Conservation (phyloP, 2,797 vertebrate species). For the Rousettus madagascariensis region DNA sequence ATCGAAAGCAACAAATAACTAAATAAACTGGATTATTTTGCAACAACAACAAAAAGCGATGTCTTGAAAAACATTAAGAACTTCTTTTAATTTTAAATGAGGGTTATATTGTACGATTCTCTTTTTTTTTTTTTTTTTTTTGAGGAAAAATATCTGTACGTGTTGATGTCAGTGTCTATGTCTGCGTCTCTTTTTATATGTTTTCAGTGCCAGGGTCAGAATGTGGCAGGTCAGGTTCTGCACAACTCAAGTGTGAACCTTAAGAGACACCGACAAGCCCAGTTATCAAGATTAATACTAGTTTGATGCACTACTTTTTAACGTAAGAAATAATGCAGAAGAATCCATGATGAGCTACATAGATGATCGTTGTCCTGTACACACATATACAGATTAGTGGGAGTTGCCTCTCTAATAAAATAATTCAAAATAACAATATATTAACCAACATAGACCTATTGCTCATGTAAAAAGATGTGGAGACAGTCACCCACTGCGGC, state of each 20-base stretch:
- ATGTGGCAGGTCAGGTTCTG: not conserved
- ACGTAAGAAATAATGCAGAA: not conserved
- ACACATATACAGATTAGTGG: not conserved
- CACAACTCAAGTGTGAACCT: not conserved
- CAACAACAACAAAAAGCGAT: not conserved
- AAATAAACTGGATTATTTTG: not conserved
- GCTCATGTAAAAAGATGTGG: not conserved
- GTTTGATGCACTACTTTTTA: not conserved
- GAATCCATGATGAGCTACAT: not conserved
- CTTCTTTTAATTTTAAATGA: not conserved
- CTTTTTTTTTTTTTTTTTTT: too few species aligned
- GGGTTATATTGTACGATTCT: not conserved
- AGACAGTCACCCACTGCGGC: not conserved
- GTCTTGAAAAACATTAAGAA: not conserved
- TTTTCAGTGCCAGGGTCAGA: not conserved
- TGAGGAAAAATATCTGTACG: not conserved
- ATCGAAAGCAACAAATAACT: not conserved
- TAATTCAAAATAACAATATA: not conserved
- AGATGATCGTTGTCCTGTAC: not conserved
- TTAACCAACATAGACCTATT: not conserved
- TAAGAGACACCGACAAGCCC: not conserved
- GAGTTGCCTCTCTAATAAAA: not conserved
- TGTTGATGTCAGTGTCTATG: not conserved
- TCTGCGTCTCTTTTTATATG: not conserved
- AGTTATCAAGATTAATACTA: not conserved